A percentile compares a stretch with the other conserved stretches of the same genome.
phyloP scores from a whole-genome alignment of 1,140 invertebrate species.

The Drosophila athabasca region DNA sequence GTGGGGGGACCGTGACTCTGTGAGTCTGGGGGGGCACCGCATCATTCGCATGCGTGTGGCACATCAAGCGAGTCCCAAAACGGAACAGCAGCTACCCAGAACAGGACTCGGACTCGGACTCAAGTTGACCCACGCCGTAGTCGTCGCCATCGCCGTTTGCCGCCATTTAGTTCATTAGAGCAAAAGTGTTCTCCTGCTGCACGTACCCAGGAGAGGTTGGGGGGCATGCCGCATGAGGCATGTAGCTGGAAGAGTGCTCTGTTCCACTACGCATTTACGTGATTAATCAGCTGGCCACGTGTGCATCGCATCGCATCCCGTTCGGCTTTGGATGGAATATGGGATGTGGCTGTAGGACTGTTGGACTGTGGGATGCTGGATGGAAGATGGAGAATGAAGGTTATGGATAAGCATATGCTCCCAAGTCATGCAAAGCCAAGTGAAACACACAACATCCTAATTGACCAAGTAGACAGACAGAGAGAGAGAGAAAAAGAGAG shows the following conservation, averaged over 20 bases:
- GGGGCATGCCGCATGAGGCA: background rate
- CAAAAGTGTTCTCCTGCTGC: constrained; percentile 72
- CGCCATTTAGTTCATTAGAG: constrained; percentile 80
- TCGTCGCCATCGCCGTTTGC: constrained; percentile 42
- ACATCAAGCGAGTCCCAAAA: constrained; percentile 28
- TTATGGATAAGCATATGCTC: constrained; percentile 51
- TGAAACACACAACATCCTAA: constrained; percentile 57
- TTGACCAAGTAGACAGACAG: constrained; percentile 31
- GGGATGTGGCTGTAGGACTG: background rate
- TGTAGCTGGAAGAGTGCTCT: constrained; percentile 38
- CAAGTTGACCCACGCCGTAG: constrained; percentile 31
- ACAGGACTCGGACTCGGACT: constrained; percentile 15
- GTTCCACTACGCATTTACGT: constrained; percentile 71
- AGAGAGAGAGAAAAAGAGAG: background rate
- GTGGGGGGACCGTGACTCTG: background rate
- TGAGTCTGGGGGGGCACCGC: constrained; percentile 4
- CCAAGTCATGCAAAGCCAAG: constrained; percentile 72
- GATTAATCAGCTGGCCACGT: constrained; percentile 79
- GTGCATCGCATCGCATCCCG: constrained; percentile 46
- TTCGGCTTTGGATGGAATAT: constrained; percentile 8
- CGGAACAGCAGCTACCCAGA: constrained; percentile 5
- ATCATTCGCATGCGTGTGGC: constrained; percentile 61
- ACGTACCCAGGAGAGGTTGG: constrained; percentile 46
- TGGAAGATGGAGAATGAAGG: too few relatives aligned
- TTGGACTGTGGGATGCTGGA: too few relatives aligned